Base-by-base conservation (phyloP, 2,888 invertebrate species). In the Podabrus alpinus region DNA sequence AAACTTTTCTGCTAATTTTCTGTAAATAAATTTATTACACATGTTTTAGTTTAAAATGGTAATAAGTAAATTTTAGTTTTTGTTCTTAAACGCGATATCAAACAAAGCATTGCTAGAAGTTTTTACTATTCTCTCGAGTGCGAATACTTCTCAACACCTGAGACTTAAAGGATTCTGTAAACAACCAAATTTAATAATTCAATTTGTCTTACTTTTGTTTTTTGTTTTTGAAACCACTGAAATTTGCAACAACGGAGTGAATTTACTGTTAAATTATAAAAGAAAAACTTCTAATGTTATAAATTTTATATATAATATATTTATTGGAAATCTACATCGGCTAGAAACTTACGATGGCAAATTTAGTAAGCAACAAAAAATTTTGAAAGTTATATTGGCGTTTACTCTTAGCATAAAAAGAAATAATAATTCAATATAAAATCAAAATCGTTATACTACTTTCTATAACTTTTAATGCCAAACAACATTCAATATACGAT, bases 141-240 rank as follows among this genome's bases (percentile, higher is more conserved):
- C 62, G 62, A 64, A 64, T 64, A 15, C 62, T 64, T 64, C 21
- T 64, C 62, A 64, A 17, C 62, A 64, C 62, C 62, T 64, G 62
- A 64, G 62, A 17, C 62, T 21, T 64, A 19, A 64, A 64, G 62
- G 17, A 13, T 64, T 19, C 13, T 64, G 21, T 21, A 64, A 64
- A 64, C 62, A 64, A 64, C 62, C 21, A 19, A 21, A 64, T 64
- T 64, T 64, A 64, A 64, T 64, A 64, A 64, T 64, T 64, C 62
- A 64, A 64, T 64, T 64, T 64, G 62, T 64, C 62, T 17, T 64
- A n/a, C 21, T 64, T 64, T 64, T 19, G n/a, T 64, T 64, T 60
- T 45, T 45, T n/a, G 13, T 7, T n/a, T n/a, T 45, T 1, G 45
- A n/a, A 45, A n/a, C n/a, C 45, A 9, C n/a, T 4, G 0, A 10